phyloP scores from a whole-genome alignment of 2,113 vertebrate genomes.

The Mungos mungo region DNA sequence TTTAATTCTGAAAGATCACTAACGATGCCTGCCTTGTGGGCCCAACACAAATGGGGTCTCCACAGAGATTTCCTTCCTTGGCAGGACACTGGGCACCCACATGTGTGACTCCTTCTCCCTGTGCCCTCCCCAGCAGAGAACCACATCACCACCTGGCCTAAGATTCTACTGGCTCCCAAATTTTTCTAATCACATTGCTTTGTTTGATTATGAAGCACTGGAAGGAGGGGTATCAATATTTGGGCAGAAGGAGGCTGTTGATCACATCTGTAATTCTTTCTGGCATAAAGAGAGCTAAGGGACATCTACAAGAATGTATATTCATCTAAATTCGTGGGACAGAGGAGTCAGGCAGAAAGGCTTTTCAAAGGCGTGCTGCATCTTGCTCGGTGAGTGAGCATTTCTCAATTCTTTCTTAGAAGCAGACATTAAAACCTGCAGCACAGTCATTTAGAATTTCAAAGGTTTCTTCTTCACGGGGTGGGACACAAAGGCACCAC shows the following conservation, averaged over 20 bases:
- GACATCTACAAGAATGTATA: conserved; percentile 64
- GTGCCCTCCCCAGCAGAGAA: conserved; percentile 41
- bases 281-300: conserved; percentile 72
- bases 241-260: conserved; percentile 62
- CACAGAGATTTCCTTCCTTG: conserved; percentile 51
- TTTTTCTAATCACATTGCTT: conserved; percentile 50
- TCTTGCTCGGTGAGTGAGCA: conserved; percentile 80
- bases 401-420: conserved; percentile 81
- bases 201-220: conserved; percentile 53
- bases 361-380: conserved; percentile 81
- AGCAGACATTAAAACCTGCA: conserved; percentile 84
- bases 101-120: conserved; percentile 50
- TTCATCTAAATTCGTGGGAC: conserved; percentile 72
- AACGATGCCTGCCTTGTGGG: not conserved
- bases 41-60: not conserved
- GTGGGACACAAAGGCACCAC: conserved; percentile 84
- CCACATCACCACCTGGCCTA: conserved; percentile 52
- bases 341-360: conserved; percentile 77
- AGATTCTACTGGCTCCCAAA: conserved; percentile 3
- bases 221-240: conserved; percentile 70
- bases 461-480: conserved; percentile 86
- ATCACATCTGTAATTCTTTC: conserved; percentile 75
- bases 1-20: not conserved
- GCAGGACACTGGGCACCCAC: conserved; percentile 40
- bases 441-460: conserved; percentile 87